A percentile compares a stretch with the other conserved stretches of the same genome.
Conservation (phyloP, 2,113 vertebrate species). For the Rhabdornis inornatus region DNA sequence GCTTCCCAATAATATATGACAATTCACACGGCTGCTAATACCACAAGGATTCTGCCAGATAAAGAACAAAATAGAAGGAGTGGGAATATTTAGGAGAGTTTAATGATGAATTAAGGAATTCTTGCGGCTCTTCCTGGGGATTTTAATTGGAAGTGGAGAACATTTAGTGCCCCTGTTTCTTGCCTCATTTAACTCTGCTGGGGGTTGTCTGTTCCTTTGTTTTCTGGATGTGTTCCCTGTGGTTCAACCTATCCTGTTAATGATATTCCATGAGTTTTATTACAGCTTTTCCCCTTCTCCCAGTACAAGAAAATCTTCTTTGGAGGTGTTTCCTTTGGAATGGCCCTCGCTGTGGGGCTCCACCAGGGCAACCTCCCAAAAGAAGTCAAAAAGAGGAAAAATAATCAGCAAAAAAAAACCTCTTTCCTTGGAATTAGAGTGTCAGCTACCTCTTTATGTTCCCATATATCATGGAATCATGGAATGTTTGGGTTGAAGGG, state of each 20-base stretch:
- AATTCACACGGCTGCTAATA: not conserved
- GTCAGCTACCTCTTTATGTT: not conserved
- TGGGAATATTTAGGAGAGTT: not conserved
- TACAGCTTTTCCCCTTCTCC: not conserved
- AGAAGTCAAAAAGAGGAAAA: not conserved
- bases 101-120: slow-evolving; percentile 13
- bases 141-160: not conserved
- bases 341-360: not conserved
- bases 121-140: not conserved
- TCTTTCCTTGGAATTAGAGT: not conserved
- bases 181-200: not conserved
- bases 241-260: not conserved
- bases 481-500: not conserved
- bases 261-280: not conserved
- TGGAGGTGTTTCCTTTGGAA: not conserved
- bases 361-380: not conserved
- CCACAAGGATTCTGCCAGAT: not conserved
- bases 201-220: not conserved
- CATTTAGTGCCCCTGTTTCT: not conserved
- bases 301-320: not conserved
- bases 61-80: not conserved
- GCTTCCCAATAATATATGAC: not conserved
- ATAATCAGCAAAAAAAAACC: not conserved
- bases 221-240: not conserved
- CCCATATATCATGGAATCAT: not conserved